Conservation (phyloP, 2,797 vertebrate genomes). For the Spea hammondii region DNA sequence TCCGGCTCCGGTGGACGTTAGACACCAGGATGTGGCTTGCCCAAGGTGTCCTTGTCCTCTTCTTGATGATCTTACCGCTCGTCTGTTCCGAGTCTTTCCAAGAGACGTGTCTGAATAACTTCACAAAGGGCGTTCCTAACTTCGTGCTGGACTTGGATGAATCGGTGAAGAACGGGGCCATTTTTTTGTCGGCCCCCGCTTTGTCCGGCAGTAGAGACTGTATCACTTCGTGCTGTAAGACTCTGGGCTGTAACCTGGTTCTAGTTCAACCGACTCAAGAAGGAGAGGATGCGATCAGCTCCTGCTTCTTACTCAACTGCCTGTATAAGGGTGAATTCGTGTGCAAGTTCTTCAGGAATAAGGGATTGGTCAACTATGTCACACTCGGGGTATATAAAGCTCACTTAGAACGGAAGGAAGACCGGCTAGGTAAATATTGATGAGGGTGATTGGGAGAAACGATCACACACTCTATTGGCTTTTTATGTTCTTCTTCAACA, state of each 20-base stretch:
- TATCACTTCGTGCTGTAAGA: conserved; percentile 78
- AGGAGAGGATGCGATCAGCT: conserved; percentile 60
- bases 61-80: not conserved
- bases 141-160: conserved; percentile 84
- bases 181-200: conserved; percentile 71
- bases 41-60: not conserved
- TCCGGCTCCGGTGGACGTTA: not conserved
- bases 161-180: conserved; percentile 84
- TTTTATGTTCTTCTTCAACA: too few species aligned
- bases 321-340: conserved; percentile 84
- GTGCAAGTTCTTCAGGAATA: conserved; percentile 81
- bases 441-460: too few species aligned
- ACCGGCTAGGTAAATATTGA: not conserved
- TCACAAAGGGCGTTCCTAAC: conserved; percentile 69
- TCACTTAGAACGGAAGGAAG: conserved; percentile 63
- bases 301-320: conserved; percentile 88
- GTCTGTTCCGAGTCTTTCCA: conserved; percentile 54
- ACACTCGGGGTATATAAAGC: conserved; percentile 69
- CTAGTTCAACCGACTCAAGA: conserved; percentile 71
- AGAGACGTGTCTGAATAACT: conserved; percentile 68
- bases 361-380: conserved; percentile 79
- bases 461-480: too few species aligned
- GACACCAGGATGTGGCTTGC: conserved; percentile 1
- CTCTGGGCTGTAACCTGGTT: conserved; percentile 80
- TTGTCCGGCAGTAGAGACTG: conserved; percentile 72